Conservation (phyloP, 64 coral and sea anemone genomes). For the Pocillopora damicornis region DNA sequence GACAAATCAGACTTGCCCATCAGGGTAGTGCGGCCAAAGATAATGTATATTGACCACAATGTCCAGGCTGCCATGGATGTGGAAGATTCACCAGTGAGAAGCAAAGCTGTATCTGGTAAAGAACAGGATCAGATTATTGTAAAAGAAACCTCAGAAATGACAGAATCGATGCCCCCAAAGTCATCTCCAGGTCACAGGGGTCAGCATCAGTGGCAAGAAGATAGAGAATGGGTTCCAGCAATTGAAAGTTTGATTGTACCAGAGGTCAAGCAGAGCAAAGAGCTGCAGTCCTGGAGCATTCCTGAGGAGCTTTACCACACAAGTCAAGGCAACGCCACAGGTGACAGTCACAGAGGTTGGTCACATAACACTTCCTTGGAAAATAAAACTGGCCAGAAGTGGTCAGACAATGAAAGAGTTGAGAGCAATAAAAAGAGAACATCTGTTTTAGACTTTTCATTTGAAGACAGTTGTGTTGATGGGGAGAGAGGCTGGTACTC, state of each 20-base stretch:
- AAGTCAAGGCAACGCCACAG: background rate
- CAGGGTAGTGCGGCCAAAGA: conserved; percentile 28
- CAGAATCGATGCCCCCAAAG: background rate
- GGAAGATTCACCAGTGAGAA: background rate
- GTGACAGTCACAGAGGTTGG: background rate
- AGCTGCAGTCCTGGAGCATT: background rate
- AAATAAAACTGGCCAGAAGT: background rate
- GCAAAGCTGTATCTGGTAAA: background rate
- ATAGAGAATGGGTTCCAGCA: background rate
- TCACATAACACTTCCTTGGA: background rate
- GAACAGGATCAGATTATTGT: background rate
- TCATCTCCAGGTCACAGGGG: no score
- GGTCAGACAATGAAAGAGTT: background rate
- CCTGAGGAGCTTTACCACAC: background rate
- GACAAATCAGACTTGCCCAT: background rate
- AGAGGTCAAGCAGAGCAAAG: background rate
- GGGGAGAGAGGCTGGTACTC: background rate
- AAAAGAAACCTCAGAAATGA: background rate
- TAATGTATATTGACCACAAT: background rate
- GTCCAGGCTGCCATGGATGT: background rate
- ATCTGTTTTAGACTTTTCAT: conserved; percentile 18
- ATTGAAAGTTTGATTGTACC: conserved; percentile 9
- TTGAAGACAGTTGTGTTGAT: background rate
- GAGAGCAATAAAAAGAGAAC: background rate
- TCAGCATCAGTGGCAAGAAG: background rate